Evolutionary conservation across 2,888 invertebrate species (phyloP), one percentile per base, ranked within the genome.

Genomic region (Linnaemya vulpina): DNA sequence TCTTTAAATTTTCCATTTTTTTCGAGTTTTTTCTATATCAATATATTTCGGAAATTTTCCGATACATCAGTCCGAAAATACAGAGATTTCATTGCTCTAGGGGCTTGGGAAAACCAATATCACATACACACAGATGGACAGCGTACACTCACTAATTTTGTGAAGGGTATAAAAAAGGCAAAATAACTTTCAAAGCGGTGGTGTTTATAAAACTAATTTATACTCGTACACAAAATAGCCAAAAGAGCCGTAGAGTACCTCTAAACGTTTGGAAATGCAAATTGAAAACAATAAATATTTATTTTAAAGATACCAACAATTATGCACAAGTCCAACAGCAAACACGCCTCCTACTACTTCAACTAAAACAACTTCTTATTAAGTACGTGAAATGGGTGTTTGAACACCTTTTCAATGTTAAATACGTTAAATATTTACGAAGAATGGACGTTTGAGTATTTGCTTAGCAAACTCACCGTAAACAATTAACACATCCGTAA

Each of bases 401-500:
- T 73, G 51, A 74, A 75, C 82, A 78, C 70, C 78, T 82, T 77
- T 74, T 46, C 51, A 58, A 30, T 76, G 58, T 76, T 46, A 58
- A 71, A 30, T 58, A 46, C 63, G 60, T 82, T 75, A 67, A 85
- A 78, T 75, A 82, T 85, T 78, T 78, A 71, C 70, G 9, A 20
- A 17, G 76, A 67, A 49, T 68, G 53, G 40, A 46, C 49, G 62
- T 38, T 68, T 71, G 43, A 40, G 55, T 78, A 82, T 78, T 75
- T 65, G 58, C 60, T 65, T 35, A 85, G 82, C 53, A 82, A 82
- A 84, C 67, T 78, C 63, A 81, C 80, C 82, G 76, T 81, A 74
- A 85, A 82, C 82, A 82, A 85, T 82, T 85, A 85, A 82, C 82
- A 85, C 85, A 82, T 79, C 85, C 68, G 85, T 85, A 85, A 85